Conservation (phyloP, 2,797 vertebrate species). For the Melanitta fusca region DNA sequence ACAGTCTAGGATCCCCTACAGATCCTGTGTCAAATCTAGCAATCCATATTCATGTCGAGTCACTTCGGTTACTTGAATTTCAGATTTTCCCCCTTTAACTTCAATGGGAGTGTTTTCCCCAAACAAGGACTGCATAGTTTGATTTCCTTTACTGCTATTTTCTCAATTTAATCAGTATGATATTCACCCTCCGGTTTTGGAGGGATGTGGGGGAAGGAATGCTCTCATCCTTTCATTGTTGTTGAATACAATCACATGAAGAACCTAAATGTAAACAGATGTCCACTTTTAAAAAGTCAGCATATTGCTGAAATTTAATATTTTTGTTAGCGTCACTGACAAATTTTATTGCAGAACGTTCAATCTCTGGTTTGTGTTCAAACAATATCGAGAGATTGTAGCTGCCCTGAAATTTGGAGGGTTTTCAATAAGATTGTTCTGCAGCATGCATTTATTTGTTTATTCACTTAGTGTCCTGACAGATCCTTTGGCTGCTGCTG, state of each 20-base stretch:
- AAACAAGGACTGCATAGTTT: neutral
- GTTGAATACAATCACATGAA: slow-evolving; percentile 23
- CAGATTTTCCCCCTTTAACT: neutral
- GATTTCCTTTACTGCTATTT: neutral
- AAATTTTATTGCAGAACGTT: slow-evolving; percentile 44
- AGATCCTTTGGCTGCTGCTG: slow-evolving; percentile 53
- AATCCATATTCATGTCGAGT: neutral
- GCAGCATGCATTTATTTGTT: neutral
- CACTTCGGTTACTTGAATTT: neutral
- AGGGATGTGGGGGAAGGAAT: neutral
- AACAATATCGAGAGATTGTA: neutral
- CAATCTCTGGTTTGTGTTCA: slow-evolving; percentile 45
- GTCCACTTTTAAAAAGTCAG: slow-evolving; percentile 48
- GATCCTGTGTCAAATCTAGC: neutral
- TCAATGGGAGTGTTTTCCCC: neutral
- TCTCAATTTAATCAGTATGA: neutral
- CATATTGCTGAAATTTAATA: slow-evolving; percentile 41
- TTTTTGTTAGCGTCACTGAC: slow-evolving; percentile 7
- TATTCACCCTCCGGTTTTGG: neutral
- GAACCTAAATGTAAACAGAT: slow-evolving; percentile 73
- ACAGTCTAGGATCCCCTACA: neutral
- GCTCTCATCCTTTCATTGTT: neutral
- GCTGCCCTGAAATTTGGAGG: slow-evolving; percentile 16
- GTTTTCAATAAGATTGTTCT: slow-evolving; percentile 3
- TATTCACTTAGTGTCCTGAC: neutral